phyloP scores from a whole-genome alignment of 1,140 invertebrate genomes.

The Eufriesea mexicana region DNA sequence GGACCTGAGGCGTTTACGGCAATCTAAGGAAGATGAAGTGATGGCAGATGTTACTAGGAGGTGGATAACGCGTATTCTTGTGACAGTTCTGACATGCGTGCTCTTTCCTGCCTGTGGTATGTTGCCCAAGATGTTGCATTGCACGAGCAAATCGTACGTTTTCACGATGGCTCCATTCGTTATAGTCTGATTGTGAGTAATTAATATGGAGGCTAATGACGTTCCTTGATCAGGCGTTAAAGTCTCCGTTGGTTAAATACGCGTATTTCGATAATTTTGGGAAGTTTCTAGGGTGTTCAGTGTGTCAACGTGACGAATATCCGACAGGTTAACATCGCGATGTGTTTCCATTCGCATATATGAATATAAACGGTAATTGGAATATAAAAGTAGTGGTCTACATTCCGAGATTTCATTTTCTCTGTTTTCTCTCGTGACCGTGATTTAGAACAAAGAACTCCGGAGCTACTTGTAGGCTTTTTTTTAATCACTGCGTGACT shows the following conservation, averaged over 20 bases:
- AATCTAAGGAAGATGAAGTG: slow-evolving; percentile 57
- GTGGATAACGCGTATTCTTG: slow-evolving; percentile 41
- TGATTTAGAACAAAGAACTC: slow-evolving; percentile 7
- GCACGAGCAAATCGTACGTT: not conserved
- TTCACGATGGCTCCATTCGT: not conserved
- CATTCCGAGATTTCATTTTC: not conserved
- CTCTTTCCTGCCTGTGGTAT: slow-evolving; percentile 47
- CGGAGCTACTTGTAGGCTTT: not conserved
- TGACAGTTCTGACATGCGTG: slow-evolving; percentile 51
- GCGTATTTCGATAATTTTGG: not conserved
- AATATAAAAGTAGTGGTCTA: not conserved
- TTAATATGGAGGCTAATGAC: not conserved
- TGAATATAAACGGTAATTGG: not conserved
- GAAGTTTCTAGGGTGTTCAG: not conserved
- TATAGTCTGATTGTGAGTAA: not conserved
- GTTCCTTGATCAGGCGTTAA: not conserved
- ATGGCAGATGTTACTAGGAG: slow-evolving; percentile 64
- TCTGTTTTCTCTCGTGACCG: not conserved
- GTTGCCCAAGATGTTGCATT: not conserved
- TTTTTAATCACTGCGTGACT: not conserved
- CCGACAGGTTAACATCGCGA: not conserved
- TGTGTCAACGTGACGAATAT: not conserved
- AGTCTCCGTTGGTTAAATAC: not conserved
- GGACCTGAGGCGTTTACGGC: not conserved
- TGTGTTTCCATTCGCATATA: not conserved